These are phyloP conservation scores for Proctacanthus coquilletti DNA, from an alignment of 1,140 invertebrate genomes.

Conservation along the genomic window DNA sequence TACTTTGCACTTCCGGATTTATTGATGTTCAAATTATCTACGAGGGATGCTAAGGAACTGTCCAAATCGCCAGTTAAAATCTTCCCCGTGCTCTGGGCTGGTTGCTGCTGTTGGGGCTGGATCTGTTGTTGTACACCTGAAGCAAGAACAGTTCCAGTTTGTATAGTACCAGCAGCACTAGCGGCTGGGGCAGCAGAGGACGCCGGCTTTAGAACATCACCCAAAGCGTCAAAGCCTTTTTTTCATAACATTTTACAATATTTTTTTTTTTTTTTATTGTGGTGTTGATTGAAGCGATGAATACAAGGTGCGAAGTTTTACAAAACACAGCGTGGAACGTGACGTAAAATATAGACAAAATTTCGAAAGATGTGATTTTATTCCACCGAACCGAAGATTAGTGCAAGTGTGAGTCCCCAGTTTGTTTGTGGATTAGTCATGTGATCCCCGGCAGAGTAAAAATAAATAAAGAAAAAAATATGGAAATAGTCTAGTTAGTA, in stretches of 20 bases:
- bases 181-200: conserved; percentile 20
- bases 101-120: conserved; percentile 31
- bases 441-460: too few species aligned
- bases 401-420: too few species aligned
- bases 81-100: conserved; percentile 38
- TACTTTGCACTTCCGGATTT: conserved; percentile 57
- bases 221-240: conserved; percentile 54
- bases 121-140: conserved; percentile 21
- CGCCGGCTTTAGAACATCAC: conserved; percentile 48
- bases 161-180: conserved; percentile 28
- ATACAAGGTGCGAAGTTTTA: not conserved
- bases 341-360: not conserved
- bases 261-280: conserved; percentile 5
- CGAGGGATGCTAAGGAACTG: conserved; percentile 75
- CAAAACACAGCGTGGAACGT: too few species aligned
- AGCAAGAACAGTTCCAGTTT: conserved; percentile 25
- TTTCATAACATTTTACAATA: not conserved
- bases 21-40: conserved; percentile 84
- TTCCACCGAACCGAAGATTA: too few species aligned
- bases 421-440: too few species aligned
- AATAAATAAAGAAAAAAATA: too few species aligned
- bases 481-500: too few species aligned
- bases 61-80: conserved; percentile 84
- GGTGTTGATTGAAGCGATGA: not conserved
- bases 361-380: too few species aligned